phyloP scores from a whole-genome alignment of 2,797 vertebrate species.

The Arremon aurantiirostris region DNA sequence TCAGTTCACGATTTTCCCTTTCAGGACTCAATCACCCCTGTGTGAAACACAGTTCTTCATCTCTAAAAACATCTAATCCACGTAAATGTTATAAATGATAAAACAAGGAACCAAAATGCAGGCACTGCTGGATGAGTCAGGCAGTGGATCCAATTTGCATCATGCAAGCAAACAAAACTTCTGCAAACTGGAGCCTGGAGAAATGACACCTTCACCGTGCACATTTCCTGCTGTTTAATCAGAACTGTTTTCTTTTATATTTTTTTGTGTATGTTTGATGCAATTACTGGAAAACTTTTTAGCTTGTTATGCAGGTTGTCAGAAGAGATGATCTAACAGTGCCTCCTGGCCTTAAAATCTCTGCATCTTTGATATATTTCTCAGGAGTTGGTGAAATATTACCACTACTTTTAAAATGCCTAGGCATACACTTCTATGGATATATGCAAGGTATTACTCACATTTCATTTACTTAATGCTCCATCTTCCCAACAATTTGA shows the following conservation, averaged over 20 bases:
- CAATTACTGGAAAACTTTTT: slow-evolving; percentile 57
- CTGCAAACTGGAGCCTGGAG: slow-evolving; percentile 16
- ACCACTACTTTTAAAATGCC: slow-evolving; percentile 34
- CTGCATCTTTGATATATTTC: slow-evolving; percentile 43
- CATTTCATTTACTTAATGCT: slow-evolving; percentile 50
- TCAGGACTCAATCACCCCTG: background rate
- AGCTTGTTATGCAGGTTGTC: slow-evolving; percentile 56
- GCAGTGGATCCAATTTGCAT: slow-evolving; percentile 1
- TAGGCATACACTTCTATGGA: slow-evolving; percentile 5
- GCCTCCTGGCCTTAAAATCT: slow-evolving; percentile 52
- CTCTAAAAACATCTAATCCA: background rate
- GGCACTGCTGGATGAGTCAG: background rate
- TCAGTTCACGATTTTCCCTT: background rate
- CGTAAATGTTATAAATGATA: slow-evolving; percentile 1
- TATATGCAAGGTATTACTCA: slow-evolving; percentile 44
- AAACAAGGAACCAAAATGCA: slow-evolving; percentile 4
- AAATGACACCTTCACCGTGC: rapidly evolving
- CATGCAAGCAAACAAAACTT: slow-evolving; percentile 41
- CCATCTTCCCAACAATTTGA: slow-evolving; percentile 3
- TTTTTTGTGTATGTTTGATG: slow-evolving; percentile 34
- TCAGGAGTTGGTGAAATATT: slow-evolving; percentile 28
- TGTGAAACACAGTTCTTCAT: background rate
- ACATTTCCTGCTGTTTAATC: slow-evolving; percentile 56
- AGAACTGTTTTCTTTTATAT: slow-evolving; percentile 48
- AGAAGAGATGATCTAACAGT: slow-evolving; percentile 54